Base-by-base conservation (phyloP, 2,113 vertebrate species). In the Spizaetus ornatus region DNA sequence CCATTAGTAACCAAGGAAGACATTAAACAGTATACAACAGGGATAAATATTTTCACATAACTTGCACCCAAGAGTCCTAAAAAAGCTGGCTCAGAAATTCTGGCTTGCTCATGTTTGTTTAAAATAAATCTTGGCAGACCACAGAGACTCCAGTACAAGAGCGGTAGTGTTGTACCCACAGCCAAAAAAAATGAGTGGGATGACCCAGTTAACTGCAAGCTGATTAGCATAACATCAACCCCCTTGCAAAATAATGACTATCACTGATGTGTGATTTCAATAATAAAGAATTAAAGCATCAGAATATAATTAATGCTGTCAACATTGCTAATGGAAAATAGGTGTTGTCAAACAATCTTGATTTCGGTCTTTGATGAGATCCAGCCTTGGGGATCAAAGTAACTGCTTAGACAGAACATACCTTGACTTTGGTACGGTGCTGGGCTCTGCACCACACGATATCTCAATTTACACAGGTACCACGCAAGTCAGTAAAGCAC, bases 1-100 rank as follows among this genome's bases (percentile, higher is more conserved):
- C 96, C 93, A 96, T 97, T 97, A 97, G 96, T 95, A 96, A 96
- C 96, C 93, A 95, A 95, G 97, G 95, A 97, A 95, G 96, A 95
- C 7, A 5, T 93, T 95, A 96, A 96, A 97, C 96, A 96, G 88
- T 94, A 95, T 93, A 93, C 76, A 97, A 95, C 40, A 93, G 71
- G 70, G 90, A 97, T 96, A 97, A 97, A 97, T 95, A 97, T 96
- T 97, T 95, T 93, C 96, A 95, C 90, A 96, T 94, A 95, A 88
- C 93, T 95, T 96, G 88, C 96, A 95, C 97, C 96, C 93, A 93
- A 93, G 93, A 96, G 96, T 80, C 86, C 93, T 92, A 83, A 94
- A 93, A 95, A 88, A 97, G 93, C 90, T 97, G 76, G 85, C 97
- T 95, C 85, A 92, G 92, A 96, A 96, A 90, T 83, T 85, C 90